These are phyloP conservation scores for Bambusicola thoracicus DNA, from an alignment of 2,113 vertebrate genomes.

Conservation along the genomic window DNA sequence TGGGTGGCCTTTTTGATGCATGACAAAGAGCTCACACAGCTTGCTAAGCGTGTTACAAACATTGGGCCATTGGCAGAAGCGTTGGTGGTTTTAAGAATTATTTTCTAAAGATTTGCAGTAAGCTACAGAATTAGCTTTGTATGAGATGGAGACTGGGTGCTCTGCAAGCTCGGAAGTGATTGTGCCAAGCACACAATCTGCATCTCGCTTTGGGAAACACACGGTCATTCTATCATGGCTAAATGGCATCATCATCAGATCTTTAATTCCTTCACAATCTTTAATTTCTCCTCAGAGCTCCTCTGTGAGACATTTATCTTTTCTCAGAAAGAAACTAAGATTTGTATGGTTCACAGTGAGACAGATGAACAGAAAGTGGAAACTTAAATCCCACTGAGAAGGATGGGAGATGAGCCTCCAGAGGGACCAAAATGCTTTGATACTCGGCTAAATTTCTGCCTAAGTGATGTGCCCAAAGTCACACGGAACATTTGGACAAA, in stretches of 20 bases:
- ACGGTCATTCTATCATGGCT: neutral
- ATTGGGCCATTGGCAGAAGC: neutral
- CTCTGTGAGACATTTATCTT: neutral
- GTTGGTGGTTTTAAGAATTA: neutral
- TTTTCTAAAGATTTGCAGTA: conserved; percentile 8
- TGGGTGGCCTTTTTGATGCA: conserved; percentile 64
- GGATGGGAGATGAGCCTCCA: neutral
- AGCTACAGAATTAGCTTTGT: neutral
- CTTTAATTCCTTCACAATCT: neutral
- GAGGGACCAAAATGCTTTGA: conserved; percentile 17
- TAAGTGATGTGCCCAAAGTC: neutral
- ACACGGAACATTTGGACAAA: neutral
- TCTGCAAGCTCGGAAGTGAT: neutral
- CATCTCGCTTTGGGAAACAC: neutral
- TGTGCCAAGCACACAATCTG: neutral
- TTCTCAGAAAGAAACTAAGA: neutral
- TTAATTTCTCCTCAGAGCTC: neutral
- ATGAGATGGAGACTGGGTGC: neutral
- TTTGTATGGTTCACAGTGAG: neutral
- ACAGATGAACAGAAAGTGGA: conserved; percentile 14
- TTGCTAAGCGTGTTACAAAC: conserved; percentile 18
- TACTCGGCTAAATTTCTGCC: neutral
- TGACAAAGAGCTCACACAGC: conserved; percentile 46
- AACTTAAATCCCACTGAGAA: conserved; percentile 41
- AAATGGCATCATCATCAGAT: neutral